Evolutionary conservation across 2,888 invertebrate genomes (phyloP).

Genomic region (Ichneumon xanthorius): DNA sequence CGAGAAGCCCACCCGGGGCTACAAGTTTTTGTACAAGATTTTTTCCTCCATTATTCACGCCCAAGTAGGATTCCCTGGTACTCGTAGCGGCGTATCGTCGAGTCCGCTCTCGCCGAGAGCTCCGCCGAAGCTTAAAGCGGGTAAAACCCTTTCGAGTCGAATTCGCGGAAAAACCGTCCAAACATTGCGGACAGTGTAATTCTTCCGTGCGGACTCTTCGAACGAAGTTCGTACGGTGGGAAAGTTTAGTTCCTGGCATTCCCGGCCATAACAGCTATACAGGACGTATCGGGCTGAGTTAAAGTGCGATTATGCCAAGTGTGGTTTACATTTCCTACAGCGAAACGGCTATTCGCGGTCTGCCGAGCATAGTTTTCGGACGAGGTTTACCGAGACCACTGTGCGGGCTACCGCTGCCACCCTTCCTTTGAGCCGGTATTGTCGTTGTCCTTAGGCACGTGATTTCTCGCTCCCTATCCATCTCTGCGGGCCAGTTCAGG

Average conservation of each 20-base stretch:
- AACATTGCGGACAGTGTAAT: background rate
- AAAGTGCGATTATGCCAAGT: conserved; percentile 78
- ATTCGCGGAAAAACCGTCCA: background rate
- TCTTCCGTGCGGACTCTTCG: background rate
- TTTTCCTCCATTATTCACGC: background rate
- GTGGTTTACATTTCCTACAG: conserved; percentile 76
- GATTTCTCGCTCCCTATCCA: conserved; percentile 29
- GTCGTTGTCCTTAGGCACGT: conserved; percentile 36
- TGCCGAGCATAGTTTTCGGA: conserved; percentile 73
- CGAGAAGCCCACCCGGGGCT: background rate
- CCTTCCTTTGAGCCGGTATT: conserved; percentile 25
- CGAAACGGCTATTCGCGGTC: conserved; percentile 78
- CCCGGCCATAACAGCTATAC: background rate
- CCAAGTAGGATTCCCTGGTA: background rate
- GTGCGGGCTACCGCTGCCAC: conserved; percentile 8
- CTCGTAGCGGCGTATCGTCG: background rate
- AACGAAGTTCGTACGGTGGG: background rate
- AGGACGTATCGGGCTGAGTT: conserved; percentile 45
- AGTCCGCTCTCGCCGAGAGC: background rate
- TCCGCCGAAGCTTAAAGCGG: background rate
- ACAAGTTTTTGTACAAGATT: background rate
- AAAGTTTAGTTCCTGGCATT: conserved; percentile 1
- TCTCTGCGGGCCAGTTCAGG: conserved; percentile 7
- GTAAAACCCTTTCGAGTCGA: background rate
- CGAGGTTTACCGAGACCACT: conserved; percentile 53